Evolutionary conservation across 2,888 invertebrate genomes (phyloP).

Genomic region (Protophormia terraenovae): DNA sequence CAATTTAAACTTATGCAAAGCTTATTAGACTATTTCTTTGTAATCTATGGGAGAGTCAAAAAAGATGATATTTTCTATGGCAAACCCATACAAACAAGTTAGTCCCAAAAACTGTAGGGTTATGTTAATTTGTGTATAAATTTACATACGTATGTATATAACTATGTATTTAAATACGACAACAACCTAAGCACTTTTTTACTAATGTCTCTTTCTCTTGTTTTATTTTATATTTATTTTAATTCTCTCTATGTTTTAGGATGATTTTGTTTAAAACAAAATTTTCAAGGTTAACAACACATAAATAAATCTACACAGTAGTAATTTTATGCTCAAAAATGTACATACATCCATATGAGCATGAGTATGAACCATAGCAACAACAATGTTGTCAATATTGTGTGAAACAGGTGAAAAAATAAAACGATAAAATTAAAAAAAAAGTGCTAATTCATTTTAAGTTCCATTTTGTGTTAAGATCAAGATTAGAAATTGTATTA

Average conservation of each 20-base stretch:
- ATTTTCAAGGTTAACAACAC: conserved; percentile 54
- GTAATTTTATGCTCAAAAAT: conserved; percentile 28
- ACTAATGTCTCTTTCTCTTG: not conserved
- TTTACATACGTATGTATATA: not conserved
- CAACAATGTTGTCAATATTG: not conserved
- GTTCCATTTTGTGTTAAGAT: not conserved
- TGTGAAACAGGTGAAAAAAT: not conserved
- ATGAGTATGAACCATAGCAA: not conserved
- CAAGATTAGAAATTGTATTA: too few species aligned
- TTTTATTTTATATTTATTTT: not conserved
- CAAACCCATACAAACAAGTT: too few species aligned
- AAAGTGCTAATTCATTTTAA: not conserved
- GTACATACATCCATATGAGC: not conserved
- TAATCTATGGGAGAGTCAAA: too few species aligned
- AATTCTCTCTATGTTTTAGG: not conserved
- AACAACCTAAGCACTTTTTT: not conserved
- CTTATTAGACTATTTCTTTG: too few species aligned
- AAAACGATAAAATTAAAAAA: not conserved
- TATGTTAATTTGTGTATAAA: too few species aligned
- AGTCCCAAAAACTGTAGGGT: too few species aligned
- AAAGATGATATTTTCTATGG: too few species aligned
- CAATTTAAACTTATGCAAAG: too few species aligned
- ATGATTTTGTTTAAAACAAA: conserved; percentile 20
- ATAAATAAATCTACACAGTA: conserved; percentile 21
- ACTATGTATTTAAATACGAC: not conserved